Base-by-base conservation (phyloP, 2,113 vertebrate species). In the Poeciliopsis turrubarensis region DNA sequence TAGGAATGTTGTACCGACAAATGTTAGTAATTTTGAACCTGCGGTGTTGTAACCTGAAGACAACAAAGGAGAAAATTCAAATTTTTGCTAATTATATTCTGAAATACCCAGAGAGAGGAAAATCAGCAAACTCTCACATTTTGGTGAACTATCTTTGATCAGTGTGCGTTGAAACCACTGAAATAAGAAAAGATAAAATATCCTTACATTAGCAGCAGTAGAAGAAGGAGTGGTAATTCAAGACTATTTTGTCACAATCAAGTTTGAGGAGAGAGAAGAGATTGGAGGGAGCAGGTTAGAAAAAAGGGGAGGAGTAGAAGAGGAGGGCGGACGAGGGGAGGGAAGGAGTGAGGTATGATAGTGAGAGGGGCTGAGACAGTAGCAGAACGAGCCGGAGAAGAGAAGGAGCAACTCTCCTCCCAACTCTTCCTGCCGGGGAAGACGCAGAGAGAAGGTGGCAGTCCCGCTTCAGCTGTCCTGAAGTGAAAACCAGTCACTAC, bases 321-420 rank as follows among this genome's bases (percentile, higher is more conserved):
- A 63, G 75, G 60, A 66, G 66, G 80, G 74, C 57, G 0, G 60
- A 76, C 61, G n/a, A 30, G 70, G 89, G 81, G 86, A 79, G 79
- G 81, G 86, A 79, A 78, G 81, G 75, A 79, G 89, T 75, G 89
- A 87, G 79, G 77, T 88, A 87, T 92, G 88, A 90, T 91, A 92
- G 92, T 87, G 91, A 88, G 88, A 79, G 77, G 82, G 70, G 80
- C 80, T 82, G 89, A 90, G 89, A 78, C 87, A 60, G 86, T 68
- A 26, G 85, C 85, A 85, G 85, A 86, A 85, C 47, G 78, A 86
- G 70, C 81, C 87, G 37, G 79, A 62, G 84, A 66, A 86, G 89
- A 62, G 84, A 66, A 86, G 89, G 75, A 89, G 85, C 83, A 83
- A 72, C 74, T 85, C 82, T 85, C 77, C 85, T 86, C 84, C 81